Conservation (phyloP, 2,797 vertebrate species). For the Gephyroberyx darwinii region DNA sequence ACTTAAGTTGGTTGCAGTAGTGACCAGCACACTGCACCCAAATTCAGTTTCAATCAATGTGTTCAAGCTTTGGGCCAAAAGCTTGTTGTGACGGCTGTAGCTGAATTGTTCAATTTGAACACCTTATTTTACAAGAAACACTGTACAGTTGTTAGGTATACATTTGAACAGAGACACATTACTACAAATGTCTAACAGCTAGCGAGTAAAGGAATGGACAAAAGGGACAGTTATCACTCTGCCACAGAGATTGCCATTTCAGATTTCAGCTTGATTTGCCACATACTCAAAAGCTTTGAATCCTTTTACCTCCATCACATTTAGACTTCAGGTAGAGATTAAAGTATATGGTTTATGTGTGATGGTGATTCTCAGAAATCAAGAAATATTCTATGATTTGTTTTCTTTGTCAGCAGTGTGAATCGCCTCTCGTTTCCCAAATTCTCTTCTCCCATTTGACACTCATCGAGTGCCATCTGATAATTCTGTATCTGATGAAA, state of each 20-base stretch:
- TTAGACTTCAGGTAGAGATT: constrained; percentile 1
- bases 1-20: constrained; percentile 55
- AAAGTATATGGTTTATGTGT: constrained; percentile 24
- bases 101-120: constrained; percentile 60
- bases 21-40: constrained; percentile 78
- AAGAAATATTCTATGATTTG: not conserved
- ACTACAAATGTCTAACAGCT: constrained; percentile 62
- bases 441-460: constrained; percentile 53
- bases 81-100: constrained; percentile 55
- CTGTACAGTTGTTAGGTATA: constrained; percentile 77
- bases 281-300: constrained; percentile 32
- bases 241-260: constrained; percentile 54
- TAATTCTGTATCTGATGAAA: constrained; percentile 2
- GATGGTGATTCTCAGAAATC: constrained; percentile 9
- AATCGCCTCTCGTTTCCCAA: constrained; percentile 31
- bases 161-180: constrained; percentile 66
- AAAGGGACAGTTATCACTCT: constrained; percentile 52
- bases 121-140: constrained; percentile 74
- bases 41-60: constrained; percentile 43
- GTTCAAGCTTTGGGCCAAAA: constrained; percentile 59
- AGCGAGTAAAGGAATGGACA: constrained; percentile 57
- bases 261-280: constrained; percentile 12
- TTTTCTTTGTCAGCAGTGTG: constrained; percentile 25
- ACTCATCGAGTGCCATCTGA: constrained; percentile 69
- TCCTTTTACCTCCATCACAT: constrained; percentile 26